Percentiles rank a stretch among this genome's conserved stretches.
Conservation (phyloP, 1,140 invertebrate species). For the Dendrolimus kikuchii region DNA sequence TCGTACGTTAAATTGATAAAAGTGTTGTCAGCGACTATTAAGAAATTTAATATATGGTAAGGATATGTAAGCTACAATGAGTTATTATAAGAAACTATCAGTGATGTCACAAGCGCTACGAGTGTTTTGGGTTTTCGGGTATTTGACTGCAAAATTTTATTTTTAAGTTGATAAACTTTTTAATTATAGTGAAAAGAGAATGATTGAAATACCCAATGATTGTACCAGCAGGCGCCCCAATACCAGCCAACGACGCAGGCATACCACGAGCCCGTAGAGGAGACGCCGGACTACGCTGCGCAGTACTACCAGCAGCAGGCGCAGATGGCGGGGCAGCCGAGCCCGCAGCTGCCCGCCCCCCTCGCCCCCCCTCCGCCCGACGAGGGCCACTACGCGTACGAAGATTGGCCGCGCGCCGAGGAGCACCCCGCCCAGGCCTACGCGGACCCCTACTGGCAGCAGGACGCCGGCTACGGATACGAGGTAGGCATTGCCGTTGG, state of each 20-base stretch:
- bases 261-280: slow-evolving; percentile 20
- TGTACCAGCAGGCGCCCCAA: slow-evolving; percentile 12
- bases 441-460: slow-evolving; percentile 41
- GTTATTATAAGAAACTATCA: too few relatives aligned
- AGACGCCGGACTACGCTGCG: slow-evolving; percentile 18
- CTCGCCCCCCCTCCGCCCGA: slow-evolving; percentile 3
- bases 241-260: slow-evolving; percentile 11
- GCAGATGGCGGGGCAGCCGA: slow-evolving; percentile 2
- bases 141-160: too few relatives aligned
- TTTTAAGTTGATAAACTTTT: too few relatives aligned
- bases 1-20: too few relatives aligned
- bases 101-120: too few relatives aligned
- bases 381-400: slow-evolving; percentile 10
- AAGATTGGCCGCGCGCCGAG: slow-evolving; percentile 19
- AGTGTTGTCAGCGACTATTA: too few relatives aligned
- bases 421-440: slow-evolving; percentile 21
- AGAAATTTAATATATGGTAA: too few relatives aligned
- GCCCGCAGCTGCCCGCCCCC: slow-evolving; percentile 6
- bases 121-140: too few relatives aligned
- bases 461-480: slow-evolving; percentile 28
- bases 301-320: slow-evolving; percentile 18
- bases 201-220: too few relatives aligned
- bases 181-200: too few relatives aligned
- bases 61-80: too few relatives aligned
- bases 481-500: slow-evolving; percentile 21